Evolutionary conservation across 2,113 vertebrate species (phyloP).

Genomic region (Gambusia affinis): DNA sequence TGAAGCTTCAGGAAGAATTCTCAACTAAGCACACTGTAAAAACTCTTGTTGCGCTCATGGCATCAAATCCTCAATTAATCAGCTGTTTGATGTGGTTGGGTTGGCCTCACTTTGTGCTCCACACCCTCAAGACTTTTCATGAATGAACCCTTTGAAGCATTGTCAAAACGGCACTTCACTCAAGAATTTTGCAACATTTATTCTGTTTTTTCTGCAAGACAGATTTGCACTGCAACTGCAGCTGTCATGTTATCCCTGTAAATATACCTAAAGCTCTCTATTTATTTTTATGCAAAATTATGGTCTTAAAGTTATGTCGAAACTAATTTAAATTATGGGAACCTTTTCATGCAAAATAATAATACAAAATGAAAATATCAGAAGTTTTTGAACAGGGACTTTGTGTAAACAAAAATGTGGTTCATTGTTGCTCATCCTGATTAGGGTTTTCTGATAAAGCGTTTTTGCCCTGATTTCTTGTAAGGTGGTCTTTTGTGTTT

Average conservation of each 20-base stretch:
- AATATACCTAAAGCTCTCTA: background rate
- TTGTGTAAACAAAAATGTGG: background rate
- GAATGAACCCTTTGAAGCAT: slow-evolving; percentile 61
- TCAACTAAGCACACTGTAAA: slow-evolving; percentile 5
- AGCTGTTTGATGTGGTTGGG: slow-evolving; percentile 67
- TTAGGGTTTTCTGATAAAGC: background rate
- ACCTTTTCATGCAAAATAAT: background rate
- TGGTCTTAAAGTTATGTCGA: no score
- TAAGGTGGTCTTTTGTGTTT: background rate
- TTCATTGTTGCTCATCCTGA: background rate
- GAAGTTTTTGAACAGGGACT: background rate
- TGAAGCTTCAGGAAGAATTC: slow-evolving; percentile 28
- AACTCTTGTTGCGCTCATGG: slow-evolving; percentile 13
- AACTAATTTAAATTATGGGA: background rate
- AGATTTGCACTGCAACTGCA: slow-evolving; percentile 17
- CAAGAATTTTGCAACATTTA: slow-evolving; percentile 43
- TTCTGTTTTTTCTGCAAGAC: slow-evolving; percentile 29
- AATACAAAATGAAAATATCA: background rate
- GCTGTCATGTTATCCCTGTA: slow-evolving; percentile 1
- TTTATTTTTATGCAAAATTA: background rate
- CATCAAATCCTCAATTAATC: slow-evolving; percentile 59
- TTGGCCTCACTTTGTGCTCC: slow-evolving; percentile 46
- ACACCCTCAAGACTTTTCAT: slow-evolving; percentile 59
- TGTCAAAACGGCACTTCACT: slow-evolving; percentile 42
- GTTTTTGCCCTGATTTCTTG: background rate